A percentile compares a stretch with the other conserved stretches of the same genome.
Conservation (phyloP, 2,113 vertebrate species). For the Eublepharis macularius region DNA sequence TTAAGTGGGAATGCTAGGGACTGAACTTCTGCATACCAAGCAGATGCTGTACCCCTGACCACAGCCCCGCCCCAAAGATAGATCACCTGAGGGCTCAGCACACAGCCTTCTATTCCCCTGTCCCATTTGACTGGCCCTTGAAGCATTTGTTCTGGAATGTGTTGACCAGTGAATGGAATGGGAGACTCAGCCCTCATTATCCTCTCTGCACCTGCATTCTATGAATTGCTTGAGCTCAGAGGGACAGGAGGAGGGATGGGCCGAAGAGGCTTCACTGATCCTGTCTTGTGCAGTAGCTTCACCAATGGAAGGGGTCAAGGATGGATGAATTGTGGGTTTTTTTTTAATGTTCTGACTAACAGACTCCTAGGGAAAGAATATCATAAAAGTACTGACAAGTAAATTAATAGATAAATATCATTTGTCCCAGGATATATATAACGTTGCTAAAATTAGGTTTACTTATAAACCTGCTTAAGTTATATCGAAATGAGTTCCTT, state of each 20-base stretch:
- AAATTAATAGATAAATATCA: neutral
- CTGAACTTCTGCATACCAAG: too few relatives aligned
- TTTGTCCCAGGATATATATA: neutral
- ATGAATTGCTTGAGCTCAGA: neutral
- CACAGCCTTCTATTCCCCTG: neutral
- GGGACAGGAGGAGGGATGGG: neutral
- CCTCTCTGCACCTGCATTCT: neutral
- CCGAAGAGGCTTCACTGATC: neutral
- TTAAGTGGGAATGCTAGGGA: too few relatives aligned
- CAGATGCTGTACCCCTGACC: too few relatives aligned
- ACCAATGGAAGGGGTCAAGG: neutral
- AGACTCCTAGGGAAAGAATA: neutral
- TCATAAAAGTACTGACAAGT: neutral
- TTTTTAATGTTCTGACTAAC: neutral
- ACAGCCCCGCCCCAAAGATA: too few relatives aligned
- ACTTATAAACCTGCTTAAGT: neutral
- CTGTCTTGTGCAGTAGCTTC: neutral
- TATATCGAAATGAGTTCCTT: neutral
- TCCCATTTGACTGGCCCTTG: neutral
- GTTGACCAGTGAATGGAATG: neutral
- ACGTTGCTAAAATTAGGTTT: neutral
- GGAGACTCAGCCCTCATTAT: neutral
- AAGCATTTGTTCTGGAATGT: neutral
- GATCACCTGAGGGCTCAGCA: neutral
- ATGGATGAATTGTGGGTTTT: neutral